Conservation (phyloP, 1,140 invertebrate genomes). For the Parasteatoda tepidariorum region DNA sequence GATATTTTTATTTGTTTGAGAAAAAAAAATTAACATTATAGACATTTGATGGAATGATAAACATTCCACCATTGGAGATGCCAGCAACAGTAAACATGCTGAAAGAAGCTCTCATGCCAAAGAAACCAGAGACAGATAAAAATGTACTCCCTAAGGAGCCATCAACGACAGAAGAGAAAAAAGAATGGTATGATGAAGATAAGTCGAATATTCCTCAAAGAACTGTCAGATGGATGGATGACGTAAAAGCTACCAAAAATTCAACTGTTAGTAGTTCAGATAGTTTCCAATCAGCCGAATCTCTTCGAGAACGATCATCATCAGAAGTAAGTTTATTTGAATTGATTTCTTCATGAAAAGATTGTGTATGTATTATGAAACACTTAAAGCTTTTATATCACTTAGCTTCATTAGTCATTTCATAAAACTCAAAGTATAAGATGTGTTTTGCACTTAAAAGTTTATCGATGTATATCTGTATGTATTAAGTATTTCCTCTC, state of each 20-base stretch:
- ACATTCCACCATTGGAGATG: conserved; percentile 33
- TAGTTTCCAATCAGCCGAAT: conserved; percentile 34
- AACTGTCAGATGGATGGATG: conserved; percentile 37
- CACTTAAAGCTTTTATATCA: neutral
- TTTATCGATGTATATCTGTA: too few species aligned
- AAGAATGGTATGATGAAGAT: neutral
- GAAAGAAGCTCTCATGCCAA: conserved; percentile 27
- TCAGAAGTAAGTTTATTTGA: conserved; percentile 3
- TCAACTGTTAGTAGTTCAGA: conserved; percentile 47
- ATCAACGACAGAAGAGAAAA: neutral
- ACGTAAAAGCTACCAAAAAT: neutral
- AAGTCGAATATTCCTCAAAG: neutral
- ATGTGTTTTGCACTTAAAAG: too few species aligned
- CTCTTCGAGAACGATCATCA: conserved; percentile 32
- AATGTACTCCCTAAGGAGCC: neutral
- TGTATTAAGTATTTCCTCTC: too few species aligned
- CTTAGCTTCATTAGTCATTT: neutral
- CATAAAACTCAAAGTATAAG: too few species aligned
- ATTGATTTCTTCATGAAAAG: neutral
- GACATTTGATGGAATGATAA: neutral
- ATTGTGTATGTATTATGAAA: neutral
- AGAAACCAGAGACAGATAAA: neutral
- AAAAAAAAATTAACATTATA: too few species aligned
- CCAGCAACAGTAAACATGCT: conserved; percentile 18
- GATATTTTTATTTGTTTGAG: too few species aligned